A percentile compares a stretch with the other conserved stretches of the same genome.
Conservation (phyloP, 92 coral and sea anemone genomes). For the Zoanthus sociatus region DNA sequence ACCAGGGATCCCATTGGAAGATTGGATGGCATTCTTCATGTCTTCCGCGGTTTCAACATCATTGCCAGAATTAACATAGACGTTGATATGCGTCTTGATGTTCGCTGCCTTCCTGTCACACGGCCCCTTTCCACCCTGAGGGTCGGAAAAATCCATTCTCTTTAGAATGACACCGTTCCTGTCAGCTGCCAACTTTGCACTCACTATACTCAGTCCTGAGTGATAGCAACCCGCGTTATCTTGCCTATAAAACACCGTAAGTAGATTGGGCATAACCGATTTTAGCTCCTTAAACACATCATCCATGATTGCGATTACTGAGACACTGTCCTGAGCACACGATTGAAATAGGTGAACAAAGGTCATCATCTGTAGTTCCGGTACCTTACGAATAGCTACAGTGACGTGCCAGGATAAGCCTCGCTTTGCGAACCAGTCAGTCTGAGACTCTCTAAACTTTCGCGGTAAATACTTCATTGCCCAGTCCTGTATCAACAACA, state of each 20-base stretch:
- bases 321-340: constrained; percentile 22
- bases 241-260: constrained; percentile 25
- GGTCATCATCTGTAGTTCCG: constrained; percentile 41
- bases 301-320: constrained; percentile 28
- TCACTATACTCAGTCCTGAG: constrained; percentile 25
- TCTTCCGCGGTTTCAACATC: constrained; percentile 25
- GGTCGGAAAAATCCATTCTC: constrained; percentile 33
- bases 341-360: constrained; percentile 34
- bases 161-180: constrained; percentile 8
- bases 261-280: constrained; percentile 13
- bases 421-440: constrained; percentile 32
- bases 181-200: constrained; percentile 11
- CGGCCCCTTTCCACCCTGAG: constrained; percentile 45
- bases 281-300: constrained; percentile 28
- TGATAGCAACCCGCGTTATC: constrained; percentile 39
- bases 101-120: constrained; percentile 31
- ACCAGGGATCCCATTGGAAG: constrained; percentile 15
- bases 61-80: constrained; percentile 29
- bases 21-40: constrained; percentile 29
- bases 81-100: constrained; percentile 27
- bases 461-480: constrained; percentile 26
- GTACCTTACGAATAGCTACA: constrained; percentile 33
- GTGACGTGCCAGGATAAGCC: constrained; percentile 36
- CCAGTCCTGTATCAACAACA: constrained; percentile 36
- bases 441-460: constrained; percentile 32